Conservation (phyloP, 64 coral and sea anemone species). For the Pachyseris speciosa region DNA sequence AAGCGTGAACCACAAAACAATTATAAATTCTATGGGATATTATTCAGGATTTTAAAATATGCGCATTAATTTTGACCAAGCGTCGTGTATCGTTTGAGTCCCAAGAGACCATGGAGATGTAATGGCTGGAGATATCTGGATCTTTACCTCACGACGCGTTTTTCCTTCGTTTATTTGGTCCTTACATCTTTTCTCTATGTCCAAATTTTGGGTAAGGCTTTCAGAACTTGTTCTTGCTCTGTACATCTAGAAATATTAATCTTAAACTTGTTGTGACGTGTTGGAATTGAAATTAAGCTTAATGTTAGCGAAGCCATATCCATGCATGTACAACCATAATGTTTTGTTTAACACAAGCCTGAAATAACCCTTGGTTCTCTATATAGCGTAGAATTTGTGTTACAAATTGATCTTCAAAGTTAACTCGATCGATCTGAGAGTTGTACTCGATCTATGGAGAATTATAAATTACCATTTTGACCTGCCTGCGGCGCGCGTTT, state of each 20-base stretch:
- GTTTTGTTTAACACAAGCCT: too few relatives aligned
- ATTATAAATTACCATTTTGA: too few relatives aligned
- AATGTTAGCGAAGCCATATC: neutral
- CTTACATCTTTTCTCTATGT: neutral
- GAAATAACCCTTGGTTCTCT: too few relatives aligned
- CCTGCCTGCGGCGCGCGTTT: too few relatives aligned
- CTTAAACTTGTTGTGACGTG: neutral
- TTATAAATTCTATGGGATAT: too few relatives aligned
- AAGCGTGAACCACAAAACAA: too few relatives aligned
- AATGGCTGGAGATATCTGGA: slow-evolving; percentile 37
- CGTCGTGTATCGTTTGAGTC: too few relatives aligned
- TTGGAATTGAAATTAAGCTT: neutral
- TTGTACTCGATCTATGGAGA: too few relatives aligned
- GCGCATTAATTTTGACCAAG: neutral
- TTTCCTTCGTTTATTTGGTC: neutral
- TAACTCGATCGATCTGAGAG: too few relatives aligned
- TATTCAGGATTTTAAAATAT: neutral
- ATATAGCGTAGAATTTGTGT: too few relatives aligned
- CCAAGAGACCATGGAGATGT: neutral
- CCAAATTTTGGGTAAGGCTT: slow-evolving; percentile 25
- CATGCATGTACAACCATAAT: too few relatives aligned
- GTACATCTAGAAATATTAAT: neutral
- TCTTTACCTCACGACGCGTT: neutral
- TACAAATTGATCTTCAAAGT: too few relatives aligned
- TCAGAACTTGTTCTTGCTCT: neutral